Conservation (phyloP, 2,113 vertebrate genomes). For the Ifrita kowaldi region DNA sequence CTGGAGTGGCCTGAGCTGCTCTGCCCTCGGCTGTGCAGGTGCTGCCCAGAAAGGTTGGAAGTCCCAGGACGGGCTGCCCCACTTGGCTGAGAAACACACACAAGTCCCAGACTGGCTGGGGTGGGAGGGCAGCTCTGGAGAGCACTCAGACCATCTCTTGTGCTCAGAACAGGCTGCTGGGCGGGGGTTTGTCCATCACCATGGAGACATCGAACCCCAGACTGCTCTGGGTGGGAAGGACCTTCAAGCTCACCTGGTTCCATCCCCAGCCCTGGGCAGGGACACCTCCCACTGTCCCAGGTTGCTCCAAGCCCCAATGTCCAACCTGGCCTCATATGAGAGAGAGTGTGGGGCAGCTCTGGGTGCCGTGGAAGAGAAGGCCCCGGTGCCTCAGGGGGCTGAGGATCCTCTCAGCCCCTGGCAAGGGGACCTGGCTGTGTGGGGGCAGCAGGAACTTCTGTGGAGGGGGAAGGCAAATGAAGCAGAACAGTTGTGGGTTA, state of each 20-base stretch:
- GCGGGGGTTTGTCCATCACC: not conserved
- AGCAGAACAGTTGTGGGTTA: rapidly evolving
- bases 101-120: not conserved
- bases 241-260: rapidly evolving
- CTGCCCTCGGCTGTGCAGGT: not conserved
- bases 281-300: not conserved
- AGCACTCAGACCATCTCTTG: rapidly evolving
- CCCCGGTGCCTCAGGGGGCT: not conserved
- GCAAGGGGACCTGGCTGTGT: rapidly evolving
- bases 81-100: not conserved
- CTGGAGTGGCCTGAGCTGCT: not conserved
- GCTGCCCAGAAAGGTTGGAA: not conserved
- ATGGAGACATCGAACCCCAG: rapidly evolving
- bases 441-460: not conserved
- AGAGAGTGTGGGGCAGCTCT: not conserved
- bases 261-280: not conserved
- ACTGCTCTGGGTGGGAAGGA: not conserved
- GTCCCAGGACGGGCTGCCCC: not conserved
- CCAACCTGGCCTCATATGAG: not conserved
- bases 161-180: not conserved
- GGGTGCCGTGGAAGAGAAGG: not conserved
- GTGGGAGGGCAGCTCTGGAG: not conserved
- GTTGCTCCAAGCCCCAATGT: too few relatives aligned
- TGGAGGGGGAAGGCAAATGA: not conserved
- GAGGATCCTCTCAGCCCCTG: not conserved